A percentile compares a stretch with the other conserved stretches of the same genome.
phyloP scores from a whole-genome alignment of 2,888 invertebrate species.

The Drosophila acutilabella region DNA sequence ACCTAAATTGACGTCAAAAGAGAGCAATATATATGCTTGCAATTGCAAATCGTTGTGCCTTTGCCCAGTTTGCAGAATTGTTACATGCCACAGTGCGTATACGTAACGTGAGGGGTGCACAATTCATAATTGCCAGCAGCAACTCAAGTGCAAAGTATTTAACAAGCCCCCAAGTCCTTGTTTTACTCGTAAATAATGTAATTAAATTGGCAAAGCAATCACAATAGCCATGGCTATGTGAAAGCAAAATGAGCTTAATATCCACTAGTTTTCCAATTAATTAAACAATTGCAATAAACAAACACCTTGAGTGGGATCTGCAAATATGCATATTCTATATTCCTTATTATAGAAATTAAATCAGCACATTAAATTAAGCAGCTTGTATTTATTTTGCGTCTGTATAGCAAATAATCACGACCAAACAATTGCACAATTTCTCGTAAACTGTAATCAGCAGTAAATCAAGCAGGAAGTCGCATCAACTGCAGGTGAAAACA shows the following conservation, averaged over 20 bases:
- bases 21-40: slow-evolving; percentile 27
- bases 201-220: slow-evolving; percentile 64
- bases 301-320: slow-evolving; percentile 56
- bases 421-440: slow-evolving; percentile 49
- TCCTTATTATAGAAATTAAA: slow-evolving; percentile 38
- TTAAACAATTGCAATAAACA: slow-evolving; percentile 67
- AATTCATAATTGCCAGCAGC: slow-evolving; percentile 59
- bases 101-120: slow-evolving; percentile 46
- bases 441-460: slow-evolving; percentile 71
- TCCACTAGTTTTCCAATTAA: slow-evolving; percentile 65
- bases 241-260: slow-evolving; percentile 37
- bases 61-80: slow-evolving; percentile 28
- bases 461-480: slow-evolving; percentile 64
- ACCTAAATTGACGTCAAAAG: slow-evolving; percentile 64
- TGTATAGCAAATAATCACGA: slow-evolving; percentile 25
- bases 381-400: slow-evolving; percentile 39
- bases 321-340: slow-evolving; percentile 16
- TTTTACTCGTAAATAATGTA: slow-evolving; percentile 65
- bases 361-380: slow-evolving; percentile 44
- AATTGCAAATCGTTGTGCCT: slow-evolving; percentile 5
- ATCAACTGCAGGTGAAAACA: slow-evolving; percentile 60
- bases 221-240: slow-evolving; percentile 35
- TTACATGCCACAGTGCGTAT: slow-evolving; percentile 67
- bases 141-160: slow-evolving; percentile 39
- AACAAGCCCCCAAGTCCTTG: slow-evolving; percentile 13